Base-by-base conservation (phyloP, 2,797 vertebrate species). In the Pangasius macronema region DNA sequence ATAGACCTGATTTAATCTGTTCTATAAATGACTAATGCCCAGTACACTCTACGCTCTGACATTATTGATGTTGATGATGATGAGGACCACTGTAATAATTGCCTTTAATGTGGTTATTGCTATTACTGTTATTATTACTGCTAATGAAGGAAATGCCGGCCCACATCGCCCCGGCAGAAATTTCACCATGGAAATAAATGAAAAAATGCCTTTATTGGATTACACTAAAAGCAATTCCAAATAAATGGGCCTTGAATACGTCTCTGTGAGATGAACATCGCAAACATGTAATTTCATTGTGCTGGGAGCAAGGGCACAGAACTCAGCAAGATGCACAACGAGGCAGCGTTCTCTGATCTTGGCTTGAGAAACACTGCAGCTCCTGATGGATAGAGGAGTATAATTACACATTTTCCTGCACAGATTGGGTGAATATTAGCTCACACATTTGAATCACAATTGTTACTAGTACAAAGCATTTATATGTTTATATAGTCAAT, bases 141-240 rank as follows among this genome's bases (percentile, higher is more conserved):
- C 95, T 96, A 96, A 96, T 95, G 94, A 95, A 94, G 94, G 93
- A 95, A 95, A 95, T 89, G 92, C 94, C 90, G 94, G 92, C 93
- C 95, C 94, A 94, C 92, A 94, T 96, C 95, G 95, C 95, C 94
- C 95, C 94, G 93, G 95, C 95, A 94, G 92, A 94, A 93, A 94
- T 95, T 95, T 96, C 94, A 95, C 95, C 96, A 95, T 95, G 96
- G 95, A 95, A 96, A 96, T 96, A 96, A 96, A 96, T 94, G 95
- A 96, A 95, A 96, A 92, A 96, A 95, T 95, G 93, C 92, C 93
- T 92, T 95, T 94, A 96, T 96, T 95, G 94, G 95, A 96, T 96
- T 96, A 96, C 93, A 95, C 96, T 96, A 96, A 96, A 96, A 96
- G 95, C 96, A 96, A 96, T 96, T 95, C 95, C 94, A 95, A 96